Percentiles rank a stretch among this genome's conserved stretches.
These are phyloP conservation scores for Lonchura striata DNA, from an alignment of 2,113 vertebrate species.

Conservation along the genomic window DNA sequence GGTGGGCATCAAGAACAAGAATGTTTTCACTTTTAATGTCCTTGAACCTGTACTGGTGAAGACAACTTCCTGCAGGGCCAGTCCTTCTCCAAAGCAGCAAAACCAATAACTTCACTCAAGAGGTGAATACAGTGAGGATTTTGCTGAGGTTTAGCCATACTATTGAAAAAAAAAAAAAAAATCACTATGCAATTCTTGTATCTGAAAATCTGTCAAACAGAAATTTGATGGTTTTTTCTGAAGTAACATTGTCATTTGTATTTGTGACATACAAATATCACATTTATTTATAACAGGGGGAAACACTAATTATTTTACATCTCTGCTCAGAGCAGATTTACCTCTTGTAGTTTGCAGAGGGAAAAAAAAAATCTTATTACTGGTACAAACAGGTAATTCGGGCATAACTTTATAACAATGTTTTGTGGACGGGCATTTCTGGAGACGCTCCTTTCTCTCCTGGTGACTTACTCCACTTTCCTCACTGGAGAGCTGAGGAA, in stretches of 20 bases:
- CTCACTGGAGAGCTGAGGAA: neutral
- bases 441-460: neutral
- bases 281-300: neutral
- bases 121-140: neutral
- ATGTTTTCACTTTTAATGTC: neutral
- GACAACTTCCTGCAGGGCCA: neutral
- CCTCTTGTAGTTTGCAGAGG: neutral
- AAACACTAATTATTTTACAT: neutral
- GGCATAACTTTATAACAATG: neutral
- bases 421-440: neutral
- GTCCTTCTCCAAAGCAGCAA: neutral
- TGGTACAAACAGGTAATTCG: neutral
- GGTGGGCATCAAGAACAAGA: neutral
- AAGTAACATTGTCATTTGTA: neutral
- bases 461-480: neutral
- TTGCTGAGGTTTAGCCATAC: neutral
- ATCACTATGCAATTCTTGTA: neutral
- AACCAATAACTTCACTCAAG: neutral
- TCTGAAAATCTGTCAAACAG: neutral
- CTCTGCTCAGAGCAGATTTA: neutral
- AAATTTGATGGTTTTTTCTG: neutral
- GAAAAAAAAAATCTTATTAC: accelerated
- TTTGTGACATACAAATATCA: neutral
- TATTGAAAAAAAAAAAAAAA: neutral
- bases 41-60: neutral